Percentiles rank a stretch among this genome's conserved stretches.
Conservation (phyloP, 2,888 invertebrate genomes). For the Philaethria dido region DNA sequence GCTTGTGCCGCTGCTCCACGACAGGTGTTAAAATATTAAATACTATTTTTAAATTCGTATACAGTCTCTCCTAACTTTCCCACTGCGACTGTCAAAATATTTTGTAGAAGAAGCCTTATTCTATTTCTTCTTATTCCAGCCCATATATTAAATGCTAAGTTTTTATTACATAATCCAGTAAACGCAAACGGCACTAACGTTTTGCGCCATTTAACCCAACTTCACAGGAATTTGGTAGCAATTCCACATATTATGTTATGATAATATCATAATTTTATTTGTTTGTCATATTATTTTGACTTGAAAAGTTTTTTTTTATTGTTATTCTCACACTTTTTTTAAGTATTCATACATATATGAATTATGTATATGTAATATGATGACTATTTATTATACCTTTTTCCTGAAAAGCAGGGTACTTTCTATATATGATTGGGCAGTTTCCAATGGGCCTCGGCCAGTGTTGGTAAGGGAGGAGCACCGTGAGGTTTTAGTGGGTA, state of each 20-base stretch:
- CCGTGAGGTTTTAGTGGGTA: too few species aligned
- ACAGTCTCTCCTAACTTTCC: too few species aligned
- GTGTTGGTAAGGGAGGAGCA: too few species aligned
- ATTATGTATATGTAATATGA: too few species aligned
- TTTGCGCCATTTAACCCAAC: slow-evolving; percentile 22
- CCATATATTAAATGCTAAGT: slow-evolving; percentile 1
- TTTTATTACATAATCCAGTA: slow-evolving; percentile 9
- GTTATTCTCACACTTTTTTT: background rate
- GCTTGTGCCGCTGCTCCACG: too few species aligned
- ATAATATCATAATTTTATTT: slow-evolving; percentile 17
- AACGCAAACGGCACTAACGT: slow-evolving; percentile 21
- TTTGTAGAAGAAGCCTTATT: background rate
- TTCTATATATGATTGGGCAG: too few species aligned
- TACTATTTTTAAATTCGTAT: too few species aligned
- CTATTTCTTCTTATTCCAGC: background rate
- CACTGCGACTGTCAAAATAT: too few species aligned
- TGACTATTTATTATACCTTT: too few species aligned
- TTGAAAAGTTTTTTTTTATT: background rate
- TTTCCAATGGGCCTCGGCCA: too few species aligned
- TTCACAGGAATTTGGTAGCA: slow-evolving; percentile 16
- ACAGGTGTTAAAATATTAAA: too few species aligned
- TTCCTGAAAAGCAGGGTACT: too few species aligned
- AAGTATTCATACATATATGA: background rate
- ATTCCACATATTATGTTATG: slow-evolving; percentile 13
- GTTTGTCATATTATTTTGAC: slow-evolving; percentile 13